A percentile compares a stretch with the other conserved stretches of the same genome.
These are phyloP conservation scores for Miltochrista miniata DNA, from an alignment of 2,888 invertebrate species.

Conservation along the genomic window DNA sequence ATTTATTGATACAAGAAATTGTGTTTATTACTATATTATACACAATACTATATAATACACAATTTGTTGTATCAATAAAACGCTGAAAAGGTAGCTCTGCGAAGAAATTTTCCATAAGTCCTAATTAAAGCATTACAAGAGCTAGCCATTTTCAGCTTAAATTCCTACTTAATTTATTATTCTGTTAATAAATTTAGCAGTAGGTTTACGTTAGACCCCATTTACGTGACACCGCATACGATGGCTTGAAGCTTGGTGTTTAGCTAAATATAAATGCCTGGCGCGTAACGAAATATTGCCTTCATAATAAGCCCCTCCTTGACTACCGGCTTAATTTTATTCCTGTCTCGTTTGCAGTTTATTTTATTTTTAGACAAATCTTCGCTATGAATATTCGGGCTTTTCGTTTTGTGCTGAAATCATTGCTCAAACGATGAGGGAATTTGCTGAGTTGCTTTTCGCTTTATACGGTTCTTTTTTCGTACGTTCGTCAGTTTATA, in stretches of 20 bases:
- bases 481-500: neutral
- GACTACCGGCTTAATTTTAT: slow-evolving; percentile 52
- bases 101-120: slow-evolving; percentile 17
- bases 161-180: slow-evolving; percentile 26
- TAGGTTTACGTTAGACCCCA: slow-evolving; percentile 36
- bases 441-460: slow-evolving; percentile 23
- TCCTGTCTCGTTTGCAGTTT: slow-evolving; percentile 57
- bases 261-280: slow-evolving; percentile 59
- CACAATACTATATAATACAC: too few species aligned
- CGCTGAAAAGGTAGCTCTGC: slow-evolving; percentile 16
- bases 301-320: slow-evolving; percentile 65
- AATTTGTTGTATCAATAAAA: too few species aligned
- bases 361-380: slow-evolving; percentile 70
- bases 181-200: slow-evolving; percentile 36
- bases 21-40: slow-evolving; percentile 22
- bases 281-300: slow-evolving; percentile 67
- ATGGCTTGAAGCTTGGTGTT: slow-evolving; percentile 39
- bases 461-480: slow-evolving; percentile 15
- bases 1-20: slow-evolving; percentile 40
- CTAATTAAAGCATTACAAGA: slow-evolving; percentile 15
- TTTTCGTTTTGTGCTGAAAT: slow-evolving; percentile 41
- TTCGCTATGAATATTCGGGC: slow-evolving; percentile 54
- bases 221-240: slow-evolving; percentile 43
- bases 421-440: slow-evolving; percentile 34
- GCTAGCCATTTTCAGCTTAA: slow-evolving; percentile 19